Conservation (phyloP, 2,888 invertebrate species). For the Malthinus seriepunctatus region DNA sequence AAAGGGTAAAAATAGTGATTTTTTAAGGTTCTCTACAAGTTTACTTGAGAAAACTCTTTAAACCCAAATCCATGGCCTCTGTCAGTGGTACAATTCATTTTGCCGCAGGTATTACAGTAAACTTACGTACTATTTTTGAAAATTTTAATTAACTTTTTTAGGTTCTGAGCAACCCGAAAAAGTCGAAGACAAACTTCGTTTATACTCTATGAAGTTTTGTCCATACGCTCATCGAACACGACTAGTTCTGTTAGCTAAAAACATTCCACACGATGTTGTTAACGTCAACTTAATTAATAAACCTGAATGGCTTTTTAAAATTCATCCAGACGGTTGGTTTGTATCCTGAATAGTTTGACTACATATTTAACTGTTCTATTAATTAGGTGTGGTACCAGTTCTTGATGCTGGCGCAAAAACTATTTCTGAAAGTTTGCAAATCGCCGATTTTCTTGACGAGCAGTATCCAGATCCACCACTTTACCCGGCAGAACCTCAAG, state of each 20-base stretch:
- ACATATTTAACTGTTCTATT: background rate
- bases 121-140: too few relatives aligned
- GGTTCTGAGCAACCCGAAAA: constrained; percentile 69
- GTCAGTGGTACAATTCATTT: too few relatives aligned
- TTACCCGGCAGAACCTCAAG: constrained; percentile 54
- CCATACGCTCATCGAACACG: constrained; percentile 79
- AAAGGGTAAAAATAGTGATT: too few relatives aligned
- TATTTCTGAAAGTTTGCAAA: constrained; percentile 59
- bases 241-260: constrained; percentile 75
- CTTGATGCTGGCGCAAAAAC: constrained; percentile 54
- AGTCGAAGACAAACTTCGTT: constrained; percentile 65
- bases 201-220: constrained; percentile 86
- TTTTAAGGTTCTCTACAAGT: too few relatives aligned
- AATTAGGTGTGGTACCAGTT: constrained; percentile 57
- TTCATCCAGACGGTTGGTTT: constrained; percentile 61
- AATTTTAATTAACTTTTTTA: too few relatives aligned
- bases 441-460: constrained; percentile 61
- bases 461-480: constrained; percentile 58
- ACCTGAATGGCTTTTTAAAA: constrained; percentile 79
- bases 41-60: too few relatives aligned
- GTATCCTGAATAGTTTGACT: background rate
- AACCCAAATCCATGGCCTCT: too few relatives aligned
- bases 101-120: background rate
- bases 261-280: constrained; percentile 73
- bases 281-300: constrained; percentile 76